These are phyloP conservation scores for Anhinga rufa DNA, from an alignment of 2,113 vertebrate genomes.

Conservation along the genomic window DNA sequence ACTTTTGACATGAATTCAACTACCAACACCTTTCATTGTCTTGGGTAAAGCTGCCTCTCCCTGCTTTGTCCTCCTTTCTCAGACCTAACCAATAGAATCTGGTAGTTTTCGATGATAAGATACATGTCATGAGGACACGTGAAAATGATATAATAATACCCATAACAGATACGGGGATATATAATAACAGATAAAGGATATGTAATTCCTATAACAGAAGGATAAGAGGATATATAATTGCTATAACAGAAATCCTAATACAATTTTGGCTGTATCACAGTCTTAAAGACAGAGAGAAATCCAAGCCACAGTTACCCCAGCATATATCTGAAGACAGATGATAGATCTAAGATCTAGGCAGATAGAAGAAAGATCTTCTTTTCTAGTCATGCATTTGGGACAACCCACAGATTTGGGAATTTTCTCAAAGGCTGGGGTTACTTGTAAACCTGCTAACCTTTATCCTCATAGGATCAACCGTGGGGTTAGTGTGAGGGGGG, in stretches of 20 bases:
- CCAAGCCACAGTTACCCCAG: neutral
- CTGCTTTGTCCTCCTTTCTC: constrained; percentile 28
- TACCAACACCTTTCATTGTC: constrained; percentile 42
- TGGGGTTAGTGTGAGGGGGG: accelerated
- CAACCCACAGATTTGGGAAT: neutral
- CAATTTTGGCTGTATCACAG: neutral
- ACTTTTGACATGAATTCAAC: constrained; percentile 48
- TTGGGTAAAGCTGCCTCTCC: constrained; percentile 23
- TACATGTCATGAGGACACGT: neutral
- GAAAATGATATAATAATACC: neutral
- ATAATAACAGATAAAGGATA: neutral
- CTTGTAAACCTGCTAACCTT: neutral
- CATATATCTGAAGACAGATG: neutral
- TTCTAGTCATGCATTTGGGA: neutral
- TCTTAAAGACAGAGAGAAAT: neutral
- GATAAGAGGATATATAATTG: neutral
- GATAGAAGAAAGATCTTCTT: neutral
- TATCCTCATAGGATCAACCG: neutral
- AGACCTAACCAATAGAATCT: constrained; percentile 7
- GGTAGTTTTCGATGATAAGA: neutral
- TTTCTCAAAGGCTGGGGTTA: neutral
- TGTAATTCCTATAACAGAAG: neutral
- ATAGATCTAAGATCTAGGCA: no score
- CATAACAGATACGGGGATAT: neutral
- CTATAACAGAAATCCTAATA: neutral